Percentiles rank a stretch among this genome's conserved stretches.
Conservation (phyloP, 2,113 vertebrate species). For the Anhinga anhinga region DNA sequence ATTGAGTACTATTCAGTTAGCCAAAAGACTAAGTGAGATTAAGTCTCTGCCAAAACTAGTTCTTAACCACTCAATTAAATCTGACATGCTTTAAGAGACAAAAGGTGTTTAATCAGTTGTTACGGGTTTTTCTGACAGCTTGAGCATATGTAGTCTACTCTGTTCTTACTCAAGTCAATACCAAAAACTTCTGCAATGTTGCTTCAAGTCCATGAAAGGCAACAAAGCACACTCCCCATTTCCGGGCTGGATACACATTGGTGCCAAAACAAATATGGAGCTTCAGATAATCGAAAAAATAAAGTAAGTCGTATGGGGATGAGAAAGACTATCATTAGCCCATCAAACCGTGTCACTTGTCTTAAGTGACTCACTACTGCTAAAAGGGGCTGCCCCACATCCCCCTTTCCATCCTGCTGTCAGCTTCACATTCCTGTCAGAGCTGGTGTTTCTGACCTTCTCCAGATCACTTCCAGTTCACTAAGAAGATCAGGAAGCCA, state of each 20-base stretch:
- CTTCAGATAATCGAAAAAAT: neutral
- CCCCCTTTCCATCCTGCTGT: neutral
- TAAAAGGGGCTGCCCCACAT: neutral
- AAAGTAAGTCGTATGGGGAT: neutral
- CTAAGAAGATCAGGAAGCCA: neutral
- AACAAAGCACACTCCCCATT: neutral
- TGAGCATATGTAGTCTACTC: neutral
- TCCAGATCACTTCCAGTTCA: neutral
- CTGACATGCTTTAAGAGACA: slow-evolving; percentile 50
- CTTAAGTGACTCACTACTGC: neutral
- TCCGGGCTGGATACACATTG: neutral
- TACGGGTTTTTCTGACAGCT: slow-evolving; percentile 7
- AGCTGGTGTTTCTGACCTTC: neutral
- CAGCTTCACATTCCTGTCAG: neutral
- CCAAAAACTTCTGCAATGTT: neutral
- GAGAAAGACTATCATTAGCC: neutral
- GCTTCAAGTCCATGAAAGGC: neutral
- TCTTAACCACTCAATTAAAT: slow-evolving; percentile 53
- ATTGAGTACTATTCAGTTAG: slow-evolving; percentile 26
- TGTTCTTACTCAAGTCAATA: neutral
- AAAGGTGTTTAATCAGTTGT: slow-evolving; percentile 43
- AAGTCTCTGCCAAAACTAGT: slow-evolving; percentile 53
- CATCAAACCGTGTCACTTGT: too few species aligned
- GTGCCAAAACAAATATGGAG: neutral
- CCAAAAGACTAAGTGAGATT: slow-evolving; percentile 56